Evolutionary conservation across 1,140 invertebrate genomes (phyloP), one percentile per base, ranked within the genome.

Genomic region (Laodelphax striatellus): DNA sequence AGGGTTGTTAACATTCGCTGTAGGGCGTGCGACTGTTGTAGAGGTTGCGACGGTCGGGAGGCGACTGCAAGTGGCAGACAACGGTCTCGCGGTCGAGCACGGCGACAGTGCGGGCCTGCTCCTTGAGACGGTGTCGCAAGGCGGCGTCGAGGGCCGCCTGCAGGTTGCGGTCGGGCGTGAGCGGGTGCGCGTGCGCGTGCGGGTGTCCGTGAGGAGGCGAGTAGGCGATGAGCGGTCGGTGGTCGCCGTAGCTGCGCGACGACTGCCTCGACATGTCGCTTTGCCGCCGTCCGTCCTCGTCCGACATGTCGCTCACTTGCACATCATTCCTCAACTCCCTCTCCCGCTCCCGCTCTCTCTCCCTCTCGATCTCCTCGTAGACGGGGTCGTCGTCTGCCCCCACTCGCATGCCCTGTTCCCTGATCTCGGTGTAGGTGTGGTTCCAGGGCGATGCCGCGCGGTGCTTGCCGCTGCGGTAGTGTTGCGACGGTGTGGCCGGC

Each of bases 81-180:
- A 91, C 88, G 61, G 87, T 89, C 66, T 90, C 86, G 1, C 87
- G 87, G 69, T 89, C 86, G 11, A 90, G 73, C 1, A 90, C 87
- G 1, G 88, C 87, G 5, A 88, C 85, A 69, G 86, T 78, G n/a
- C 64, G 62, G 78, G 66, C 22, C 78, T 81, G 66, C 80, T 83
- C 79, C 79, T 82, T 67, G 77, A 80, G 38, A 72, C 76, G 66
- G 73, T 80, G 64, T 63, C 71, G 58, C 70, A 76, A 62, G 72
- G 76, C 65, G 57, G 63, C 66, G 54, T 65, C 62, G 53, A 67
- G 46, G 46, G 65, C 63, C 10, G 65, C 60, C 34, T 68, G 66
- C 22, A 70, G 67, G 58, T 70, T 72, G 6, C 71, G 70, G 43
- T 56, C 73, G 62, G 59, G 64, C 80, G 55, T 77, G 77, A n/a